phyloP scores from a whole-genome alignment of 2,113 vertebrate species.

The Pseudorectes ferrugineus region DNA sequence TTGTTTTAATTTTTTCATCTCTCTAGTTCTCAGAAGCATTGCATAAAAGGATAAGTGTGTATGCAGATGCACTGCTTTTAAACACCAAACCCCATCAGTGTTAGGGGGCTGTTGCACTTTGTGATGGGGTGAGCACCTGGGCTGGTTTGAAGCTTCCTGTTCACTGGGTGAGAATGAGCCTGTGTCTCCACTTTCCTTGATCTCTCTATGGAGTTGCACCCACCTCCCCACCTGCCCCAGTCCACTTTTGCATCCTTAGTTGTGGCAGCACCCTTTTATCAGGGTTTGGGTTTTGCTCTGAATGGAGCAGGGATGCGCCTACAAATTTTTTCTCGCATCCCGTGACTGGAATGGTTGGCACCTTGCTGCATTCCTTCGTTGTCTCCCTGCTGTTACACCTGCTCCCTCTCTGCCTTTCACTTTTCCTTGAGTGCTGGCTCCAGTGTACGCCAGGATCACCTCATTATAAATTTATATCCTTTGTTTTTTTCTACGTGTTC shows the following conservation, averaged over 20 bases:
- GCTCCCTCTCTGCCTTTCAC: neutral
- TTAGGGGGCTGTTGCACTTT: neutral
- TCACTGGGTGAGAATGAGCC: neutral
- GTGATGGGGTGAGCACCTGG: neutral
- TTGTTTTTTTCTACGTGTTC: neutral
- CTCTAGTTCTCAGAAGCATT: neutral
- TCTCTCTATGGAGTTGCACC: neutral
- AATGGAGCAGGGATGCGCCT: rapidly evolving
- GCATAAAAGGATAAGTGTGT: no score
- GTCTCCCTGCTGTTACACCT: neutral
- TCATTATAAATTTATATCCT: neutral
- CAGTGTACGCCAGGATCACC: neutral
- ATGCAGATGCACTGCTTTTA: neutral
- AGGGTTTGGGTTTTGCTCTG: neutral
- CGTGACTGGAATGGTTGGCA: rapidly evolving
- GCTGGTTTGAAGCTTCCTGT: neutral
- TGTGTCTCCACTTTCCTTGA: neutral
- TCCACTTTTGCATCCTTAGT: neutral
- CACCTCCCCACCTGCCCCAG: no score
- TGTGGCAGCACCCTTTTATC: neutral
- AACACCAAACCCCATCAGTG: neutral
- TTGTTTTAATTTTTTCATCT: neutral
- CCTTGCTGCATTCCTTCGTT: neutral
- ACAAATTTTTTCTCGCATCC: rapidly evolving
- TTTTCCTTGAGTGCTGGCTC: neutral